A percentile compares a stretch with the other conserved stretches of the same genome.
Conservation (phyloP, 2,888 invertebrate species). For the Sarcophaga carnaria region DNA sequence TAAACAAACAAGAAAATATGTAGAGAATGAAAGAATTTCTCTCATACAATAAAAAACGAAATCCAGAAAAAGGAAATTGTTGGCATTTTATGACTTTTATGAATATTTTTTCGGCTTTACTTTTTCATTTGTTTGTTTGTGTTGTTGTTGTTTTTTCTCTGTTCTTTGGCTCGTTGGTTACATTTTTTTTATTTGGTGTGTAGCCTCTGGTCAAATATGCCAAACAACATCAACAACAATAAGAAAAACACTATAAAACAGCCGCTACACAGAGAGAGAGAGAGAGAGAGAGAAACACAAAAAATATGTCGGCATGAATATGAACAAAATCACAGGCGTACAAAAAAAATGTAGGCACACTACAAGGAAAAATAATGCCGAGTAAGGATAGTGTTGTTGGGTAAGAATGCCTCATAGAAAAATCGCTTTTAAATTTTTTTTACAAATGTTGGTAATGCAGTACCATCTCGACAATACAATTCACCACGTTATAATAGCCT, state of each 20-base stretch:
- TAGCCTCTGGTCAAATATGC: constrained; percentile 52
- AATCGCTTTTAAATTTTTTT: too few species aligned
- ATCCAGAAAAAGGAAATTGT: constrained; percentile 54
- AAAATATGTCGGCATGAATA: too few species aligned
- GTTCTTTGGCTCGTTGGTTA: not conserved
- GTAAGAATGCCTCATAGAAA: too few species aligned
- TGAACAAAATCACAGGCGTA: too few species aligned
- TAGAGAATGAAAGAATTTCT: not conserved
- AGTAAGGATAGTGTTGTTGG: too few species aligned
- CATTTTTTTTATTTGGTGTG: not conserved
- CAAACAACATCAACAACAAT: constrained; percentile 4
- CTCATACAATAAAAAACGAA: not conserved
- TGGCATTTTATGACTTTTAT: constrained; percentile 70
- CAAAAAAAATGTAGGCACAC: too few species aligned
- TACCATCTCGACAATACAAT: too few species aligned
- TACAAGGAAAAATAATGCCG: too few species aligned
- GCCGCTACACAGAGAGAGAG: not conserved
- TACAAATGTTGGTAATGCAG: too few species aligned
- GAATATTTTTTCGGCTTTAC: constrained; percentile 61
- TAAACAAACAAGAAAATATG: constrained; percentile 7
- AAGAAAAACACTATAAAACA: constrained; percentile 16
- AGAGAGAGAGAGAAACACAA: constrained; percentile 9
- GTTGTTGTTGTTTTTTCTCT: not conserved
- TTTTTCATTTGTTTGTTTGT: not conserved
- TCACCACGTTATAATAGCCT: too few species aligned